Evolutionary conservation across 2,113 vertebrate species (phyloP).

Genomic region (Xiphophorus couchianus): DNA sequence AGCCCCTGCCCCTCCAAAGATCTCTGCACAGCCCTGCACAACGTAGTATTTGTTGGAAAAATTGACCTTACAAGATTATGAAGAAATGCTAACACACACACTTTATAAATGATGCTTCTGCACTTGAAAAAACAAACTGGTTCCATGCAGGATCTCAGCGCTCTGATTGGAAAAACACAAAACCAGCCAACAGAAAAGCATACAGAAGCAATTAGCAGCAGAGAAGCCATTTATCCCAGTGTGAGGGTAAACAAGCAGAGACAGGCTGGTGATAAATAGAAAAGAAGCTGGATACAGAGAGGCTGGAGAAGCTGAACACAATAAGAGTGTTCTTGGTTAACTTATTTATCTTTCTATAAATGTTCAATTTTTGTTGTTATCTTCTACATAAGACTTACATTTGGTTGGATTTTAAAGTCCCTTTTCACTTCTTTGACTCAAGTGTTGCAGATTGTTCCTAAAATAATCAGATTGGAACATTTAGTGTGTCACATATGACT

Average conservation of each 20-base stretch:
- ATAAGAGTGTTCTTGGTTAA: too few relatives aligned
- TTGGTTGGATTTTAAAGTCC: background rate
- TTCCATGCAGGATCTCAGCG: conserved; percentile 30
- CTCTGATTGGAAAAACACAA: conserved; percentile 75
- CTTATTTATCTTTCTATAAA: too few relatives aligned
- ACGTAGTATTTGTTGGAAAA: too few relatives aligned
- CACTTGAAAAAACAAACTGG: conserved; percentile 64
- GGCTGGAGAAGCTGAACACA: too few relatives aligned
- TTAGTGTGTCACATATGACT: background rate
- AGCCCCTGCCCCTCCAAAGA: background rate
- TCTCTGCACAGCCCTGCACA: too few relatives aligned
- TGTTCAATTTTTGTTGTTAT: too few relatives aligned
- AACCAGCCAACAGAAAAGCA: conserved; percentile 60
- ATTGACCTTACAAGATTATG: too few relatives aligned
- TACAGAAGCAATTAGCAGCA: conserved; percentile 58
- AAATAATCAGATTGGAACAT: background rate
- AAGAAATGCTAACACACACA: conserved; percentile 12
- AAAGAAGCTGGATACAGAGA: too few relatives aligned
- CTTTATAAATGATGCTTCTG: conserved; percentile 59
- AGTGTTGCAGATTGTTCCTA: background rate
- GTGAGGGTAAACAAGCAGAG: conserved; percentile 59
- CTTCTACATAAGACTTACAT: background rate
- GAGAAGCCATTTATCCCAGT: conserved; percentile 58
- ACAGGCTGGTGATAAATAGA: conserved; percentile 51
- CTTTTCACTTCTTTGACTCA: background rate